A percentile compares a stretch with the other conserved stretches of the same genome.
Evolutionary conservation across 2,113 vertebrate species (phyloP).

Genomic region (Callipepla squamata): DNA sequence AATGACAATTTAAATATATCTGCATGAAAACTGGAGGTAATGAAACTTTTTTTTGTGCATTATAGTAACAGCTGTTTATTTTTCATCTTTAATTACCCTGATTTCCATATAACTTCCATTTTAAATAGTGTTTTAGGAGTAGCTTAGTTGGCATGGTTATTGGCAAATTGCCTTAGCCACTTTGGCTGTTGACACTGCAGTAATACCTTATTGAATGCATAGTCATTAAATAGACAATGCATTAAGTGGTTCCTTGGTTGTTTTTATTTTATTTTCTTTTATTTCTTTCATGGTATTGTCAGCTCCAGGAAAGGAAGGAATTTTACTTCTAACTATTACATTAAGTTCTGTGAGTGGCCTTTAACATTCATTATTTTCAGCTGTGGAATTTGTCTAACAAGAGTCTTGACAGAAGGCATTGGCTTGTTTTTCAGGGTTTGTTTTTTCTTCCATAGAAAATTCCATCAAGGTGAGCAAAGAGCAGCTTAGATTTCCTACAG

Average conservation of each 20-base stretch:
- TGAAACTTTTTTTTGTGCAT: not conserved
- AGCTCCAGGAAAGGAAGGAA: not conserved
- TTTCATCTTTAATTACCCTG: not conserved
- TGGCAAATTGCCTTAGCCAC: not conserved
- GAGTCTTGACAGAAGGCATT: not conserved
- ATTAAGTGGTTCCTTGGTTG: not conserved
- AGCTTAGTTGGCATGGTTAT: not conserved
- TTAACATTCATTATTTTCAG: not conserved
- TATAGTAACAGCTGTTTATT: fast-evolving
- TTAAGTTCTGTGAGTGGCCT: not conserved
- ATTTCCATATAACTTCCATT: not conserved
- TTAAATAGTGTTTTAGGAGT: not conserved
- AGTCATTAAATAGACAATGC: not conserved
- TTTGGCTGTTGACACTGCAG: not conserved
- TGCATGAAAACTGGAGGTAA: not conserved
- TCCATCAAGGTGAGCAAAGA: not conserved
- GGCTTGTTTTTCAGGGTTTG: not conserved
- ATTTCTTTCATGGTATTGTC: not conserved
- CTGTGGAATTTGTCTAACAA: not conserved
- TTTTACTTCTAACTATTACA: not conserved
- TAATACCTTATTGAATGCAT: not conserved
- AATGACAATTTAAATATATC: not conserved
- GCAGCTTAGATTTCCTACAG: not conserved
- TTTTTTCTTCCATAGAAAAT: not conserved
- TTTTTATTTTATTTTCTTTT: not conserved